A percentile compares a stretch with the other conserved stretches of the same genome.
These are phyloP conservation scores for Petrosia ficiformis DNA, from an alignment of 37 sponge, comb jelly and placozoan species.

Conservation along the genomic window DNA sequence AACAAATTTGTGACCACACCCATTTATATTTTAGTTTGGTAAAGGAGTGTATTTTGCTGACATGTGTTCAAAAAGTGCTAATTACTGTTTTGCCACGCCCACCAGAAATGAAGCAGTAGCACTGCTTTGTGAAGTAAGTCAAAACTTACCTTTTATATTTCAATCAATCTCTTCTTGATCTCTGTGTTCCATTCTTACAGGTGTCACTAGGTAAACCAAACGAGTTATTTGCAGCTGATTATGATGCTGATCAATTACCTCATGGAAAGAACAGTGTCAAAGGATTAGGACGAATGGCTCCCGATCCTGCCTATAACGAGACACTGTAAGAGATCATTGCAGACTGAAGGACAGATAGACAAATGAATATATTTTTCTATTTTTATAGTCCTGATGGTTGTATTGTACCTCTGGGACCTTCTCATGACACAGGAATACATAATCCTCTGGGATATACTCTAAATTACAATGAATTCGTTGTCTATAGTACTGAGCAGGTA, in stretches of 20 bases:
- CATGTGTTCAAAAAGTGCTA: conserved; percentile 96
- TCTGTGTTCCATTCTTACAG: not conserved
- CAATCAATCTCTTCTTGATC: too few species aligned
- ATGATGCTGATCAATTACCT: conserved; percentile 81
- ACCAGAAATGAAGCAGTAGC: conserved; percentile 74
- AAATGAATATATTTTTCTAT: too few species aligned
- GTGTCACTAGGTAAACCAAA: conserved; percentile 80
- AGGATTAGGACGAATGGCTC: conserved; percentile 79
- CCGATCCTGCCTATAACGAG: conserved; percentile 60
- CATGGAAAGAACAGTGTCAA: conserved; percentile 82
- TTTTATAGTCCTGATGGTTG: conserved; percentile 66
- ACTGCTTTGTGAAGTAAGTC: conserved; percentile 86
- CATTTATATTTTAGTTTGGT: conserved; percentile 67
- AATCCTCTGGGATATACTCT: conserved; percentile 93
- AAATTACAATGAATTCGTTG: conserved; percentile 91
- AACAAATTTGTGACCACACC: not conserved
- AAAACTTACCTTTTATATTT: not conserved
- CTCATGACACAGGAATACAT: conserved; percentile 58
- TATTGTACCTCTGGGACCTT: conserved; percentile 78
- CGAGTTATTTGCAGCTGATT: conserved; percentile 85
- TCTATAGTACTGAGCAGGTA: conserved; percentile 67
- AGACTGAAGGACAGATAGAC: too few species aligned
- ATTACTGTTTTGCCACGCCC: conserved; percentile 92
- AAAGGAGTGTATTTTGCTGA: conserved; percentile 99
- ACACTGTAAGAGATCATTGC: conserved; percentile 47